phyloP scores from a whole-genome alignment of 2,797 vertebrate species.

The Orientallactaga sibirica region DNA sequence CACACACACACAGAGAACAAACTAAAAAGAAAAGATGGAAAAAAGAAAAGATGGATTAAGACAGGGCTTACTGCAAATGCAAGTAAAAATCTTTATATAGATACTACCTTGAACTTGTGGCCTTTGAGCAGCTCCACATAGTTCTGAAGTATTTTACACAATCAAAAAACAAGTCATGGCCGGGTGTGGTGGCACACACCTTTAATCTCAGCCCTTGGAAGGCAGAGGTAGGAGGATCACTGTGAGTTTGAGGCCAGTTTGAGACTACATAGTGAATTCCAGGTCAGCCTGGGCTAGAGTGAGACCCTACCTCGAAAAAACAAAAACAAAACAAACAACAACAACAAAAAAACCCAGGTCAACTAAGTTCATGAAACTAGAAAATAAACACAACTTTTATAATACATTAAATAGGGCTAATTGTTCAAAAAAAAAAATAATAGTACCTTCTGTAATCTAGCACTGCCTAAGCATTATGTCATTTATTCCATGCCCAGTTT shows the following conservation, averaged over 20 bases:
- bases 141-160: conserved; percentile 1
- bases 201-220: too few relatives aligned
- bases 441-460: neutral
- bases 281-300: too few relatives aligned
- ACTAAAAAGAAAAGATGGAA: neutral
- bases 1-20: too few relatives aligned
- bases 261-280: too few relatives aligned
- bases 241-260: too few relatives aligned
- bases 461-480: neutral
- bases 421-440: neutral
- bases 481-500: neutral
- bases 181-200: too few relatives aligned
- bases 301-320: too few relatives aligned
- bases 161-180: neutral
- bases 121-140: neutral
- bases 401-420: neutral
- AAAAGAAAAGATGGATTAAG: neutral
- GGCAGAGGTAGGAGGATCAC: too few relatives aligned
- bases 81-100: neutral
- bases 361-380: neutral
- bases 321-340: too few relatives aligned
- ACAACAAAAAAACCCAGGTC: neutral
- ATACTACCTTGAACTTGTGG: neutral
- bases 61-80: neutral
- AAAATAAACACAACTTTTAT: conserved; percentile 21